Percentiles rank a stretch among this genome's conserved stretches.
These are phyloP conservation scores for Drosophila ananassae DNA, from an alignment of 1,140 invertebrate species.

Conservation along the genomic window DNA sequence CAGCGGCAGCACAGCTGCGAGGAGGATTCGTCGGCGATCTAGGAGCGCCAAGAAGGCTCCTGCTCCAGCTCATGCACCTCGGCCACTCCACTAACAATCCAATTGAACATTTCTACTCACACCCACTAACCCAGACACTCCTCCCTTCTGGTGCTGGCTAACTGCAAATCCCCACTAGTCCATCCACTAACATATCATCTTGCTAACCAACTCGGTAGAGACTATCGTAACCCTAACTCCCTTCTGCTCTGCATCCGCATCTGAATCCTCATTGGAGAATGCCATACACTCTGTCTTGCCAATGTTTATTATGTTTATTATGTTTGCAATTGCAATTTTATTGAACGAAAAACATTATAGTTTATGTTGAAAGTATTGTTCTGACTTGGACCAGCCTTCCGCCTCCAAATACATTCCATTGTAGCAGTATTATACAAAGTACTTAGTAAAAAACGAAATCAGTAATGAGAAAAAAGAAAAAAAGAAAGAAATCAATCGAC, in stretches of 20 bases:
- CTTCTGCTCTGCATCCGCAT: conserved; percentile 12
- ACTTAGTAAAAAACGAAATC: conserved; percentile 53
- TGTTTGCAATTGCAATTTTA: conserved; percentile 56
- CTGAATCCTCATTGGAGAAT: conserved; percentile 28
- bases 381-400: conserved; percentile 34
- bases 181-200: conserved; percentile 12
- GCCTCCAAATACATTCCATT: conserved; percentile 57
- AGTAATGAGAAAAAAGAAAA: conserved; percentile 2
- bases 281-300: conserved; percentile 54
- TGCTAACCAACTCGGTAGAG: conserved; percentile 26
- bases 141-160: conserved; percentile 39
- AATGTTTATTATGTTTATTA: conserved; percentile 56
- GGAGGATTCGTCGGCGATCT: conserved; percentile 56
- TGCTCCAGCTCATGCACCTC: conserved; percentile 23
- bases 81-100: conserved; percentile 12
- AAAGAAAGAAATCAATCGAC: conserved; percentile 20
- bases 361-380: conserved; percentile 45
- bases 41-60: conserved; percentile 7
- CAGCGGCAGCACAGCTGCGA: conserved; percentile 66
- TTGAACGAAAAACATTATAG: conserved; percentile 34
- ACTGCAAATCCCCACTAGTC: conserved; percentile 3
- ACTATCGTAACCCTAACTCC: background rate
- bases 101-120: conserved; percentile 15
- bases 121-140: conserved; percentile 34
- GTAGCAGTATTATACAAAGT: conserved; percentile 70